Evolutionary conservation across 2,797 vertebrate genomes (phyloP), one percentile per base, ranked within the genome.

Genomic region (Galagoides demidoff): DNA sequence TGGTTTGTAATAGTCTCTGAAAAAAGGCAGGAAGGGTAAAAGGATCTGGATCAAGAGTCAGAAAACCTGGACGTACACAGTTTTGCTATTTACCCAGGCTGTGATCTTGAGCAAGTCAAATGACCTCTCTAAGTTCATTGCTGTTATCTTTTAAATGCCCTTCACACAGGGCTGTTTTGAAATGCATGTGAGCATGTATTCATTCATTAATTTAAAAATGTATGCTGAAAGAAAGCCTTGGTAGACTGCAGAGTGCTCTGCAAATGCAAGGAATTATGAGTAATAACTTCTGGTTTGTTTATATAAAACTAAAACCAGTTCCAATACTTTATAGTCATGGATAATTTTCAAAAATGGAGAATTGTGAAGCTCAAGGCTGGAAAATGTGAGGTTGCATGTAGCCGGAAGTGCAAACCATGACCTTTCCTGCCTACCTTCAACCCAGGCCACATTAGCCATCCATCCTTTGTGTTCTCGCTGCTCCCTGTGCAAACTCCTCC

Each of bases 191-290:
- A 93, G n/a, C 92, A 34, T n/a, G 12, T 45, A 83, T 85, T 95
- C 97, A 92, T 93, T 96, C 74, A 74, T 78, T 96, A 59, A 74
- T 79, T 88, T 94, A 85, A 95, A 74, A 89, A 64, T 23, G 23
- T 83, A 82, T 39, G 77, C 89, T 90, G 88, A 94, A 94, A 96
- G 88, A 94, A 94, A 96, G 64, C 71, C 83, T 88, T 79, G 70
- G 71, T 87, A 93, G 95, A 83, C 73, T 85, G 63, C 85, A 73
- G 85, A 63, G 61, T 63, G 34, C 52, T 95, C 89, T 89, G 79
- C 52, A 94, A 97, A 95, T 92, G 91, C 90, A 94, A 90, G 77
- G 92, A 89, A 82, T 90, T 96, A 93, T 94, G 83, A 95, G 88
- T 95, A 95, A 95, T 94, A 83, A 78, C 73, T 94, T 95, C 83